Evolutionary conservation across 2,113 vertebrate species (phyloP), one percentile per base, ranked within the genome.

Genomic region (Nycticryphes semicollaris): DNA sequence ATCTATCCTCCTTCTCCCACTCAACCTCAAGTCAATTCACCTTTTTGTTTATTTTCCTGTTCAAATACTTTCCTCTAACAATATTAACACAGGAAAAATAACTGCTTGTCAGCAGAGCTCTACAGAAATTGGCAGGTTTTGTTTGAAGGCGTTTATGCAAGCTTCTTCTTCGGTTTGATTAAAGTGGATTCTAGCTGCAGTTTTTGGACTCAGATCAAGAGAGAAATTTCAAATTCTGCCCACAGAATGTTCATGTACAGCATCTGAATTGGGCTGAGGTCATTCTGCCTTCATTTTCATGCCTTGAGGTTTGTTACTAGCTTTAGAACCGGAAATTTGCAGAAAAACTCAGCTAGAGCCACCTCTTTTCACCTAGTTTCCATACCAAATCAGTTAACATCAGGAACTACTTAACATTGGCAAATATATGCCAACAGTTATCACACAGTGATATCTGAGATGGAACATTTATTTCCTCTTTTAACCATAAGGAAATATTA

Each of bases 181-280:
- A 89, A 80, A 94, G 79, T 88, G 79, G 77, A 82, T 76, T 95
- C 79, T 87, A 90, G 77, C 86, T 15, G n/a, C 77, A 95, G 84
- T 3, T 3, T 89, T 94, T 96, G 95, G 95, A 95, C 21, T 21
- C 57, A 87, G 56, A 92, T 91, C 80, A 95, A 96, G 77, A 95
- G 53, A 92, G 53, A 90, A 60, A 92, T 87, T 93, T 93, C 92
- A 91, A 53, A 82, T 92, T 94, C 92, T 96, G 73, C 89, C 92
- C 92, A 97, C 86, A 96, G 67, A 93, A 87, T 45, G 60, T 86
- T 92, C 88, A 90, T 57, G 64, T 78, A 56, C 12, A 5, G 73
- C 86, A 86, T 90, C 60, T 91, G 90, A 96, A 89, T 94, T 64
- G 50, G 47, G 82, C 83, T 97, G 93, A 96, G 90, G 90, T 88